Conservation (phyloP, 2,113 vertebrate species). For the Alaudala cheleensis region DNA sequence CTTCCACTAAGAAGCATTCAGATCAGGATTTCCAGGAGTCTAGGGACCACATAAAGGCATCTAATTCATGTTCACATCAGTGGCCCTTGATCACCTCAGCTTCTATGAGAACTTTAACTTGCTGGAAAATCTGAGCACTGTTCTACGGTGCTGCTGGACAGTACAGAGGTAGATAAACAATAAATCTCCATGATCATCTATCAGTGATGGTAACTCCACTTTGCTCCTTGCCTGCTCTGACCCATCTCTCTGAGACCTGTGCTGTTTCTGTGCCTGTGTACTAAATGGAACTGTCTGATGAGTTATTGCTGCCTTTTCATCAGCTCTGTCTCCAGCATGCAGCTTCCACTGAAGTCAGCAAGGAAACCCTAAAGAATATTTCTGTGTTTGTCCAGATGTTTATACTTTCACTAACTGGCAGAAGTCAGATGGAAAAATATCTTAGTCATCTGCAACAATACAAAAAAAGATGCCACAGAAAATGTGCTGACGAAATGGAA, state of each 20-base stretch:
- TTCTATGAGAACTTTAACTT: not conserved
- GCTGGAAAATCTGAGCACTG: not conserved
- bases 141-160: not conserved
- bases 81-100: not conserved
- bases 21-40: not conserved
- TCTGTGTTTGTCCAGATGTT: not conserved
- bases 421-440: slow-evolving; percentile 1
- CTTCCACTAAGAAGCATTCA: not conserved
- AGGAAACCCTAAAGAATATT: not conserved
- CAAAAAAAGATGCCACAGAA: not conserved
- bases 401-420: not conserved
- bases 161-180: not conserved
- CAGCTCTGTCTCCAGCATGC: not conserved
- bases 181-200: not conserved
- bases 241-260: not conserved
- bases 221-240: not conserved
- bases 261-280: not conserved
- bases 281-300: not conserved
- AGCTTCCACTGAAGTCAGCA: not conserved
- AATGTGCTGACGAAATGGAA: not conserved
- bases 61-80: not conserved
- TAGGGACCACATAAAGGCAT: not conserved
- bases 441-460: not conserved
- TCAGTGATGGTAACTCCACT: not conserved
- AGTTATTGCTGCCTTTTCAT: not conserved